Base-by-base conservation (phyloP, 1,140 invertebrate species). In the Atta cephalotes region DNA sequence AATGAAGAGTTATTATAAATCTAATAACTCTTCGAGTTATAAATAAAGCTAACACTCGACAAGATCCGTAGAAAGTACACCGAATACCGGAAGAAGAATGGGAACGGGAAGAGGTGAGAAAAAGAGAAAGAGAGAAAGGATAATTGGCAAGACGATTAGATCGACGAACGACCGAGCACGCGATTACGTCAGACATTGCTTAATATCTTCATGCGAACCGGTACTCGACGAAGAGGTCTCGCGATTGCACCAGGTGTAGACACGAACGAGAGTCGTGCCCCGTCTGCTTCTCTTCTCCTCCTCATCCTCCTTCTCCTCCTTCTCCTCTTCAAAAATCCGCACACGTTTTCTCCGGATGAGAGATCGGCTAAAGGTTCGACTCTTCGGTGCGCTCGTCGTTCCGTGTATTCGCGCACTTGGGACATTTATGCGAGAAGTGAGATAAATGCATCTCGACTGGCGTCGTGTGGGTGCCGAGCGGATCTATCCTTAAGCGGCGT, bases 171-270 rank as follows among this genome's bases (percentile, higher is more conserved):
- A 86, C 74, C 85, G 74, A 58, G 65, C 88, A 81, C 85, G 86
- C 87, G 82, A 87, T 93, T 92, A 91, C 91, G 89, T 93, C 89
- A 93, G 89, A 85, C 79, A 88, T 93, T 93, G 88, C 92, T 89
- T 91, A 90, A 92, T 87, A 85, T 92, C 89, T 71, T 85, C 66
- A 80, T 74, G 85, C 84, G 85, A 71, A 87, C 89, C 87, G 87
- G 81, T 85, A 77, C 81, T 85, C 60, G 85, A 53, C 25, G 85
- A 87, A 71, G 31, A 63, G 51, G 53, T 81, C 76, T 87, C 77
- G 77, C 84, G 71, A 79, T 87, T 89, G 60, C 84, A 77, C 79
- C 82, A 66, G 81, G 60, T 68, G 87, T 76, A 88, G 79, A 79
- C 82, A 79, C 66, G 70, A 79, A 79, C 60, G 77, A 79, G 62